phyloP scores from a whole-genome alignment of 2,113 vertebrate species.

The Syngnathoides biaculeatus region DNA sequence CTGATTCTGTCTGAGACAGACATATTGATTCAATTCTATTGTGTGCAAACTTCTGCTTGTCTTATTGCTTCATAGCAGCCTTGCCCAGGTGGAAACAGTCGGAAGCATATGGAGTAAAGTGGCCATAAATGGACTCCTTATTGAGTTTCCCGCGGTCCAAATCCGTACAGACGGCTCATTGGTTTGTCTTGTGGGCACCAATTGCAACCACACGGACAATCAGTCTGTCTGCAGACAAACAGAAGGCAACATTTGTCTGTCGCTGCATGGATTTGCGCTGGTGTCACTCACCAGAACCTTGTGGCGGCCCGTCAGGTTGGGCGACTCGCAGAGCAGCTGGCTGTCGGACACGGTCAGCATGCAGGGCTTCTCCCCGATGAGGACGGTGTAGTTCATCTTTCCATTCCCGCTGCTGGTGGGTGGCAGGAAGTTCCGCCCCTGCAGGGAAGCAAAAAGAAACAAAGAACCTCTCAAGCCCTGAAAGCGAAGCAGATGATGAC shows the following conservation, averaged over 20 bases:
- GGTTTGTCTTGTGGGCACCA: constrained; percentile 63
- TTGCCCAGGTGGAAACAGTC: constrained; percentile 49
- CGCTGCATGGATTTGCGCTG: constrained; percentile 5
- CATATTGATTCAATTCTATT: constrained; percentile 28
- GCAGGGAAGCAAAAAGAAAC: constrained; percentile 10
- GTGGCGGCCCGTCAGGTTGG: constrained; percentile 91
- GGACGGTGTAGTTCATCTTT: constrained; percentile 93
- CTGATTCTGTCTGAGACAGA: constrained; percentile 14
- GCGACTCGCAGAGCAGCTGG: constrained; percentile 95
- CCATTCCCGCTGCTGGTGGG: constrained; percentile 86
- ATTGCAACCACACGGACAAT: constrained; percentile 50
- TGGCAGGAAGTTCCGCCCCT: constrained; percentile 94
- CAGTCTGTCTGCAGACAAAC: constrained; percentile 38
- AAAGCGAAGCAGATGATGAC: not conserved
- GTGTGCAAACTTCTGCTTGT: constrained; percentile 35
- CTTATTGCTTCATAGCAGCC: constrained; percentile 47
- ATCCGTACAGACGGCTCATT: constrained; percentile 59
- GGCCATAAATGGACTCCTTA: constrained; percentile 65
- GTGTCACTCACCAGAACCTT: constrained; percentile 88
- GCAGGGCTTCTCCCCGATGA: constrained; percentile 93
- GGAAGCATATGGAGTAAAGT: constrained; percentile 45
- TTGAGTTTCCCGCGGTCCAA: constrained; percentile 58
- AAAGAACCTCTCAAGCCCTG: not conserved
- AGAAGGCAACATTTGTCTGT: constrained; percentile 34
- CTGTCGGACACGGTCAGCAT: constrained; percentile 89